These are phyloP conservation scores for Cossypha niveicapilla DNA, from an alignment of 2,797 vertebrate species.

Conservation along the genomic window DNA sequence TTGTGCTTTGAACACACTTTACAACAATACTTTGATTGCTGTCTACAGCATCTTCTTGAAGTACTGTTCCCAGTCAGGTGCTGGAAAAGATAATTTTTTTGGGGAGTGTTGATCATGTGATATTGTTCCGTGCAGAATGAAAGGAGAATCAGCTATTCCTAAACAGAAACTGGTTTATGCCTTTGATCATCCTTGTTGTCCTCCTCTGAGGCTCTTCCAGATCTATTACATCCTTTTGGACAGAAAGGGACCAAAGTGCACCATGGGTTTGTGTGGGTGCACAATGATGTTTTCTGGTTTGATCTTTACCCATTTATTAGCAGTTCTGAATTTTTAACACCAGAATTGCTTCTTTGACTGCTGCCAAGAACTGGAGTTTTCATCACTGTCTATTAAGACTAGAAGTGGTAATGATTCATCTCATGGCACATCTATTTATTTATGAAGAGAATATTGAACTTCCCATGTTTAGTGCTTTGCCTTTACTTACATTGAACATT, in stretches of 20 bases:
- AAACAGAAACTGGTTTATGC: background rate
- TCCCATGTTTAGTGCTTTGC: background rate
- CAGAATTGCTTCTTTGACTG: background rate
- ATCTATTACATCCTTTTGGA: background rate
- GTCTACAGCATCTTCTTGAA: background rate
- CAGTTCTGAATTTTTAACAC: background rate
- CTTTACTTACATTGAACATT: background rate
- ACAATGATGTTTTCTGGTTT: background rate
- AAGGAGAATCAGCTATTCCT: background rate
- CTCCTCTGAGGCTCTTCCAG: background rate
- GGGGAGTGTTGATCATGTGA: rapidly evolving
- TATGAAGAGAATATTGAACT: background rate
- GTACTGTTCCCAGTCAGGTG: background rate
- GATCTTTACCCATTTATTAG: background rate
- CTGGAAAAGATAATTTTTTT: background rate
- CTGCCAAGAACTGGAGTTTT: background rate
- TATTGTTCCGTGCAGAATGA: background rate
- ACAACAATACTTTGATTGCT: background rate
- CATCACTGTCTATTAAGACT: background rate
- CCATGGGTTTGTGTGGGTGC: background rate
- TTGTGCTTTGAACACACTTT: background rate
- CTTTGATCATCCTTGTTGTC: background rate
- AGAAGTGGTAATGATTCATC: background rate
- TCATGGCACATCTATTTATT: background rate
- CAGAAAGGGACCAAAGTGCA: background rate